These are phyloP conservation scores for Gymnoscopelus braueri DNA, from an alignment of 2,797 vertebrate species.

Conservation along the genomic window DNA sequence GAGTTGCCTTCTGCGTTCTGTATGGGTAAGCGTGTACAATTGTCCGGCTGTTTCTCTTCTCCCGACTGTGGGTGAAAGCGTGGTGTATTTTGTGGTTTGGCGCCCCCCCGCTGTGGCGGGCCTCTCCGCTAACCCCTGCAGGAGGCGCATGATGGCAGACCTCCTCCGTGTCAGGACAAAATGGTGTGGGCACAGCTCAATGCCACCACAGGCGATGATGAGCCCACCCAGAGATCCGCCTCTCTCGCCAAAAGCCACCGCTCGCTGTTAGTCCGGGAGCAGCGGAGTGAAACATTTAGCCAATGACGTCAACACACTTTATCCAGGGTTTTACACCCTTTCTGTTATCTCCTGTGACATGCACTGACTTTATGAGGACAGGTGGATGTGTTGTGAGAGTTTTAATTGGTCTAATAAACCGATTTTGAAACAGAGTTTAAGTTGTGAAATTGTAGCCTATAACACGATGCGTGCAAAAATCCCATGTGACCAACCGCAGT, in stretches of 20 bases:
- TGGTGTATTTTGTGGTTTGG: slow-evolving; percentile 52
- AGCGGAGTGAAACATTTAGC: slow-evolving; percentile 68
- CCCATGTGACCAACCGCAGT: not conserved
- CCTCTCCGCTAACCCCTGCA: slow-evolving; percentile 63
- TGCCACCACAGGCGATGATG: slow-evolving; percentile 71
- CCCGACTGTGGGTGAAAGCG: slow-evolving; percentile 54
- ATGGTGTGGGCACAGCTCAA: slow-evolving; percentile 74
- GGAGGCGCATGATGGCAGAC: slow-evolving; percentile 70
- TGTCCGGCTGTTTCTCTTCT: slow-evolving; percentile 51
- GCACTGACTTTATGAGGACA: not conserved
- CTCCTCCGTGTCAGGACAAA: slow-evolving; percentile 69
- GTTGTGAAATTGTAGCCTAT: not conserved
- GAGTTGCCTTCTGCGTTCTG: slow-evolving; percentile 49
- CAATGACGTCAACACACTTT: slow-evolving; percentile 47
- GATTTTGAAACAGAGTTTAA: not conserved
- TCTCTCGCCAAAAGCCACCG: slow-evolving; percentile 33
- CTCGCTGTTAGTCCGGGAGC: slow-evolving; percentile 67
- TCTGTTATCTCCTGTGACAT: slow-evolving; percentile 1
- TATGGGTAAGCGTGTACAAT: slow-evolving; percentile 56
- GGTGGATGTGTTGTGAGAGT: not conserved
- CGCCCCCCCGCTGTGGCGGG: slow-evolving; percentile 70
- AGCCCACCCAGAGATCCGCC: slow-evolving; percentile 74
- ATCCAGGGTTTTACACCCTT: not conserved
- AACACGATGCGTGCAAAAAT: not conserved
- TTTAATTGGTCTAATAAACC: slow-evolving; percentile 8